Base-by-base conservation (phyloP, 2,113 vertebrate species). In the Salminus brasiliensis region DNA sequence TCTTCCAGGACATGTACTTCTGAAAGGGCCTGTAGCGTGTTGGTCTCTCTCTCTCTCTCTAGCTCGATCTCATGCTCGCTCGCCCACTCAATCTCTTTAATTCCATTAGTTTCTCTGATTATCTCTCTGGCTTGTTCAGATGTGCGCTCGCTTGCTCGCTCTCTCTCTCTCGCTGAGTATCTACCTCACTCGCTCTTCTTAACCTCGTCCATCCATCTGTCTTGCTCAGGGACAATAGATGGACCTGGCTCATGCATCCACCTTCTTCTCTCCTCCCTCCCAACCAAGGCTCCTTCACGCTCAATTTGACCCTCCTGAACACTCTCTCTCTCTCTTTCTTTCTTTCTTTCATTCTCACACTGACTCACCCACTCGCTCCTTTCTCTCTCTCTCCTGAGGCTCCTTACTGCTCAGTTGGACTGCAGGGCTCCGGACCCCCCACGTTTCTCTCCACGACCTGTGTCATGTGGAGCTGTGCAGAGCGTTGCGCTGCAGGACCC, bases 1-100 rank as follows among this genome's bases (percentile, higher is more conserved):
- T 99, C 88, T 99, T 97, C 83, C 94, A 98, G 85, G 97, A 98
- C 85, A 96, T 99, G 93, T 98, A 95, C 88, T 98, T 95, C 87
- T 99, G 90, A 95, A 34, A n/a, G 21, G 29, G 7, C n/a, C 65
- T 43, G 21, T 23, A 36, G 13, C n/a, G n/a, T n/a, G n/a, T n/a
- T n/a, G n/a, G n/a, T 30, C 10, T 47, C 27, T 47, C 30, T n/a
- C 11, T 18, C n/a, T 74, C 36, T 1, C 29, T 41, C 49, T 53
- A 18, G 16, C 25, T 66, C 16, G 57, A 18, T 72, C 21, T 18
- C 12, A 8, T 27, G 55, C n/a, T 30, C 41, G 18, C n/a, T n/a
- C n/a, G n/a, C n/a, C n/a, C n/a, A n/a, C n/a, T n/a, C n/a, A n/a
- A n/a, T n/a, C n/a, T n/a, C n/a, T n/a, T n/a, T n/a, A n/a, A n/a